Evolutionary conservation across 2,888 invertebrate species (phyloP), one percentile per base, ranked within the genome.

Genomic region (Andrena trimmerana): DNA sequence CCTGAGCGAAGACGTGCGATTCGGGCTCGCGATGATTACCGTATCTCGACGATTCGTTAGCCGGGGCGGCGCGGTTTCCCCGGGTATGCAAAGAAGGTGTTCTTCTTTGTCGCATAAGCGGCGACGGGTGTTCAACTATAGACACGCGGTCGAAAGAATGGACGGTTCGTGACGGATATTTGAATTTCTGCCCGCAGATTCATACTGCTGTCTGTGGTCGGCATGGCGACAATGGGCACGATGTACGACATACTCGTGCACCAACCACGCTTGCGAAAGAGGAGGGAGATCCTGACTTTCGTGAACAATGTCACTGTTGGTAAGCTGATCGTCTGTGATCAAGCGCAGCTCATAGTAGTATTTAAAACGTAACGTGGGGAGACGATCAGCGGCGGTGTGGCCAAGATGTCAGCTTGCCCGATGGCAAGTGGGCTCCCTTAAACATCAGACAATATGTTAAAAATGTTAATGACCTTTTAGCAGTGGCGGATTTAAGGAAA

Each of bases 211-310:
- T 66, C 91, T 2, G 84, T 90, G 0, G 42, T 92, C 6, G 42
- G 90, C 0, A 60, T 94, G 24, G 89, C 93, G 80, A 65, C 93
- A 13, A 68, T 91, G 1, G 93, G 93, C n/a, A 94, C 94, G 0
- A 42, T 80, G n/a, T 94, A 94, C 82, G 94, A 94, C 60, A 13
- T 93, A 0, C 24, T 90, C 3, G 71, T 94, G 16, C 60, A 90
- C 71, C 91, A 90, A 74, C 92, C 90, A 69, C 84, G 85, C 10
- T 57, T 79, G 27, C 74, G 7, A 59, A 70, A 67, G 42, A 77
- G 67, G 0, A 81, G 78, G 10, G 84, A 86, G 54, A 7, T 36
- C 6, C 65, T 69, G 1, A 20, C 73, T 31, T 79, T 36, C 36
- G 86, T 83, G 29, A 91, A 90, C 71, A 89, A 90, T 71, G 90